These are phyloP conservation scores for Penaeus chinensis DNA, from an alignment of 1,140 invertebrate genomes.

Conservation along the genomic window DNA sequence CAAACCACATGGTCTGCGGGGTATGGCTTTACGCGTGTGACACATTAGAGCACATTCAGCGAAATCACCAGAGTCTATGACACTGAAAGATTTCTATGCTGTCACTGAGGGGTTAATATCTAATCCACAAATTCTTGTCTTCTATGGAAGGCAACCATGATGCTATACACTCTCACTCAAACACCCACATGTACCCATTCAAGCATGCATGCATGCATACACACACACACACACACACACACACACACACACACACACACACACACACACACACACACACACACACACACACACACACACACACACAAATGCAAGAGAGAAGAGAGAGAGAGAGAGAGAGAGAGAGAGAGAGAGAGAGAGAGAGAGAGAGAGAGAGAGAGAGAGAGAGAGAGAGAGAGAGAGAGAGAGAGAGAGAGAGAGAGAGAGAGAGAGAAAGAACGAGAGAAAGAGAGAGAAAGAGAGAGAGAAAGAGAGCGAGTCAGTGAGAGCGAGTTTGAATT, in stretches of 20 bases:
- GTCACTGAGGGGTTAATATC: too few species aligned
- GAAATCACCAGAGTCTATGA: too few species aligned
- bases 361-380: neutral
- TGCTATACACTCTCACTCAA: too few species aligned
- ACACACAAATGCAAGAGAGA: neutral
- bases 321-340: too few species aligned
- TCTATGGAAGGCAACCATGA: too few species aligned
- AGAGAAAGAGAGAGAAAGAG: neutral
- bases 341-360: too few species aligned
- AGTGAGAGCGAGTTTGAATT: neutral
- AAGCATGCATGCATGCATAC: neutral
- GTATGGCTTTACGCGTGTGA: too few species aligned
- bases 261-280: neutral
- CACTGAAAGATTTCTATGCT: too few species aligned
- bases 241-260: neutral
- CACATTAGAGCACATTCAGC: too few species aligned
- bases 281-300: neutral
- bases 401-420: neutral
- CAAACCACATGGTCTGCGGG: too few species aligned
- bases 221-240: neutral
- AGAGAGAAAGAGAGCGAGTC: neutral
- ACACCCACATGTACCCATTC: too few species aligned
- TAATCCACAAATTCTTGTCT: too few species aligned
- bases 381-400: neutral
- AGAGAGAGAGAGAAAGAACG: neutral